Conservation (phyloP, 2,888 invertebrate genomes). For the Hirtodrosophila confusa region DNA sequence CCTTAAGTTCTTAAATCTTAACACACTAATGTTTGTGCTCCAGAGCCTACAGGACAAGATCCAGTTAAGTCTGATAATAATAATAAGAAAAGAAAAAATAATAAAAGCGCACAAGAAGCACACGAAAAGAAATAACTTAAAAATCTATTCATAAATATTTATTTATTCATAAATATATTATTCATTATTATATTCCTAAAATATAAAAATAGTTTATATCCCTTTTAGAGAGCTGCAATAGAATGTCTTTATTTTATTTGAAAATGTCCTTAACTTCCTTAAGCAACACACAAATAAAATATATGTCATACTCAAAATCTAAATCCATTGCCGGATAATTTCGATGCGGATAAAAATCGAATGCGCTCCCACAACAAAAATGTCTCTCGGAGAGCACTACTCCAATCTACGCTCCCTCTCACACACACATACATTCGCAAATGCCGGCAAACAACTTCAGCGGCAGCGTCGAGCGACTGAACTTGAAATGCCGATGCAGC, state of each 20-base stretch:
- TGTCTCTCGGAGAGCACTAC: constrained; percentile 12
- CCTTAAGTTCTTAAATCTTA: too few species aligned
- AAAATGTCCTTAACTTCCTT: neutral
- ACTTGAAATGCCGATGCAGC: constrained; percentile 79
- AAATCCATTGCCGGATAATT: constrained; percentile 44
- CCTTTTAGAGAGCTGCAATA: too few species aligned
- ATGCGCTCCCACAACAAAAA: constrained; percentile 40
- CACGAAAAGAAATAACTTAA: too few species aligned
- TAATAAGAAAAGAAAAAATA: too few species aligned
- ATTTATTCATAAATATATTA: too few species aligned
- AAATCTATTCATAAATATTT: too few species aligned
- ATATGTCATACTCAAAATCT: constrained; percentile 30
- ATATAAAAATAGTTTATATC: neutral
- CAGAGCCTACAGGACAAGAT: too few species aligned
- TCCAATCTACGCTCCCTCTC: constrained; percentile 11
- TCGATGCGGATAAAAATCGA: constrained; percentile 50
- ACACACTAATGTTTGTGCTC: too few species aligned
- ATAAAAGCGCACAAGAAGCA: too few species aligned
- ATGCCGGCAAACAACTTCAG: constrained; percentile 76
- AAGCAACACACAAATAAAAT: neutral
- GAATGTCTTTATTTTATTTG: too few species aligned
- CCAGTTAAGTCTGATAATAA: too few species aligned
- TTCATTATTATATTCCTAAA: neutral
- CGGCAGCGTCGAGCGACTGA: constrained; percentile 52
- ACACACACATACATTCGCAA: constrained; percentile 27